These are phyloP conservation scores for Chaunax sp. DNA, from an alignment of 2,797 vertebrate genomes.

Conservation along the genomic window DNA sequence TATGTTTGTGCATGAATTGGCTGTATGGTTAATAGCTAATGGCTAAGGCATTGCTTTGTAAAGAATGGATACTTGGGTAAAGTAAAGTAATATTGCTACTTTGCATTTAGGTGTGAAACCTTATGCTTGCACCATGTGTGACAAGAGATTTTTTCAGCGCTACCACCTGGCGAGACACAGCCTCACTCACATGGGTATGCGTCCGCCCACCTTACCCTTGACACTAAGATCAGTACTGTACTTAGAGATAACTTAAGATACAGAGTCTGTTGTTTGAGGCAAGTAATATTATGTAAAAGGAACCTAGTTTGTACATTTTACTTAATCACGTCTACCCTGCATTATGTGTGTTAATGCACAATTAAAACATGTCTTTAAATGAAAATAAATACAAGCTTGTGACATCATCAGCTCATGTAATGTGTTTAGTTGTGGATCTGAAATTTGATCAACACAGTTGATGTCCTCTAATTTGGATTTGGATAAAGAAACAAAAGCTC, in stretches of 20 bases:
- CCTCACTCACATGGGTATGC: slow-evolving; percentile 86
- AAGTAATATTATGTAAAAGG: slow-evolving; percentile 37
- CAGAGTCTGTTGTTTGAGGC: slow-evolving; percentile 25
- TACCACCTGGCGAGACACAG: slow-evolving; percentile 86
- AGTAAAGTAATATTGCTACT: slow-evolving; percentile 74
- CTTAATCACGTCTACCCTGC: slow-evolving; percentile 17
- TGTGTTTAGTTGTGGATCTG: slow-evolving; percentile 77
- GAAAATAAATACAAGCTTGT: slow-evolving; percentile 30
- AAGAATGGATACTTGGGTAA: slow-evolving; percentile 55
- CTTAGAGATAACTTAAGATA: slow-evolving; percentile 34
- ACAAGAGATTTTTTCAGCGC: slow-evolving; percentile 87
- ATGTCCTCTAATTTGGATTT: slow-evolving; percentile 37
- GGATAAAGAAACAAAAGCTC: slow-evolving; percentile 18
- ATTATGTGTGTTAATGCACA: slow-evolving; percentile 27
- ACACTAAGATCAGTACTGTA: slow-evolving; percentile 64
- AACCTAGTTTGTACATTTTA: slow-evolving; percentile 16
- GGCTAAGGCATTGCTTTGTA: slow-evolving; percentile 42
- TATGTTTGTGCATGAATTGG: slow-evolving; percentile 70
- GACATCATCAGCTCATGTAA: slow-evolving; percentile 82
- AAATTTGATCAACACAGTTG: slow-evolving; percentile 46
- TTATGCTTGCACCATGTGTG: slow-evolving; percentile 87
- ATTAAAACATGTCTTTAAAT: slow-evolving; percentile 25
- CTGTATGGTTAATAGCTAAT: slow-evolving; percentile 76
- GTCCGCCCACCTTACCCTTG: slow-evolving; percentile 75
- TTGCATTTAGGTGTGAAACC: slow-evolving; percentile 85